A percentile compares a stretch with the other conserved stretches of the same genome.
phyloP scores from a whole-genome alignment of 2,113 vertebrate species.

The Oostethus manadensis region DNA sequence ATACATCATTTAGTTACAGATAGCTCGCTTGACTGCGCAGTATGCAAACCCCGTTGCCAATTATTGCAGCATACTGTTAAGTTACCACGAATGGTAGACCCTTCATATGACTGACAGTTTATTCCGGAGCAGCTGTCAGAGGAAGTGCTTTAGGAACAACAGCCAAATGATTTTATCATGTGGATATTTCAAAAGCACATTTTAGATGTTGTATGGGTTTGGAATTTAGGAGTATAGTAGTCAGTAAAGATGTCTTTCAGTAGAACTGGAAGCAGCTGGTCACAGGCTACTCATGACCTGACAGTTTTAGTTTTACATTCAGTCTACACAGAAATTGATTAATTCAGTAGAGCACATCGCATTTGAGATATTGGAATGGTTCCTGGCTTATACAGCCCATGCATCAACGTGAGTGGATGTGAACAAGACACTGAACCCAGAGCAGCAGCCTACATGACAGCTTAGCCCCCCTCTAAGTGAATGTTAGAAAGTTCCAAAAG shows the following conservation, averaged over 20 bases:
- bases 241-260: not conserved
- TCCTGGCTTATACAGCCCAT: not conserved
- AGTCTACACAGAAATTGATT: not conserved
- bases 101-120: constrained; percentile 24
- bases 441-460: not conserved
- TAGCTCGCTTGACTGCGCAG: constrained; percentile 38
- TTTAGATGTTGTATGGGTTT: not conserved
- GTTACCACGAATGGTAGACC: constrained; percentile 39
- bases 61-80: constrained; percentile 46
- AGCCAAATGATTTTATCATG: not conserved
- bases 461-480: not conserved
- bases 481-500: not conserved
- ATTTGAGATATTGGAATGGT: not conserved
- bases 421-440: not conserved
- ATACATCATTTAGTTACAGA: constrained; percentile 30
- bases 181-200: not conserved
- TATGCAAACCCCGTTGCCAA: constrained; percentile 52
- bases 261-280: not conserved
- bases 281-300: not conserved
- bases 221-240: not conserved
- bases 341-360: not conserved
- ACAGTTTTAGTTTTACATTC: not conserved
- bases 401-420: not conserved
- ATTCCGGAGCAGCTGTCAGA: constrained; percentile 13
- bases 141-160: not conserved